Percentiles rank a stretch among this genome's conserved stretches.
phyloP scores from a whole-genome alignment of 2,888 invertebrate genomes.

The Cartodere bifasciata region DNA sequence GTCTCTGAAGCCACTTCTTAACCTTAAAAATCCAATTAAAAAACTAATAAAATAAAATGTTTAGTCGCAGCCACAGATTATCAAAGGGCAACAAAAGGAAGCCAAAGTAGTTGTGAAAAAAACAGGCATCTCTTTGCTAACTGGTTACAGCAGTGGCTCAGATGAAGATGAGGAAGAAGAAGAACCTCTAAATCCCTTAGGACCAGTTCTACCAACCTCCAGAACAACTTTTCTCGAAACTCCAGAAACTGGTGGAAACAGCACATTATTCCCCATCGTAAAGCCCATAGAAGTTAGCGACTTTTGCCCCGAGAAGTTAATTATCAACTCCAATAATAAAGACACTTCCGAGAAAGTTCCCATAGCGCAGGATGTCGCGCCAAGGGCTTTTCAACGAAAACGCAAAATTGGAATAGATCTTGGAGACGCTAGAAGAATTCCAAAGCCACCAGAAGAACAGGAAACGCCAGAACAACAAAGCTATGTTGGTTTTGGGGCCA shows the following conservation, averaged over 20 bases:
- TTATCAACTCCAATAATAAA: no score
- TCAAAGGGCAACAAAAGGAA: no score
- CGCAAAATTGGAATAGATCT: slow-evolving; percentile 40
- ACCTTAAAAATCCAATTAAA: no score
- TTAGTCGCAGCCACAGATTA: no score
- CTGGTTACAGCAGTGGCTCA: slow-evolving; percentile 43
- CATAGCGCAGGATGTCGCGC: slow-evolving; percentile 22
- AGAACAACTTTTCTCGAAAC: slow-evolving; percentile 7
- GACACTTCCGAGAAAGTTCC: no score
- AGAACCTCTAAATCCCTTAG: slow-evolving; percentile 10
- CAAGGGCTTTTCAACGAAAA: slow-evolving; percentile 42
- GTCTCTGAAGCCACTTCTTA: slow-evolving; percentile 25
- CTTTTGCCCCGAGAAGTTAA: no score
- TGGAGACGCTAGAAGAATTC: slow-evolving; percentile 25
- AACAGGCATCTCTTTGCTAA: slow-evolving; percentile 36
- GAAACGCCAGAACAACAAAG: slow-evolving; percentile 16
- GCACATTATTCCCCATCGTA: slow-evolving; percentile 37
- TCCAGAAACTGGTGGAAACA: slow-evolving; percentile 21
- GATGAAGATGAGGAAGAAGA: slow-evolving; percentile 34
- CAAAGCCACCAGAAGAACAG: slow-evolving; percentile 12
- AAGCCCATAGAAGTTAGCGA: slow-evolving; percentile 31
- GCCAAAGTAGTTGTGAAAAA: no score
- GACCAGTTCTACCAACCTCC: slow-evolving; percentile 5
- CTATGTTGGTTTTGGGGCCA: slow-evolving; percentile 30
- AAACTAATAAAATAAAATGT: no score